phyloP scores from a whole-genome alignment of 2,797 vertebrate genomes.

The Fratercula arctica region DNA sequence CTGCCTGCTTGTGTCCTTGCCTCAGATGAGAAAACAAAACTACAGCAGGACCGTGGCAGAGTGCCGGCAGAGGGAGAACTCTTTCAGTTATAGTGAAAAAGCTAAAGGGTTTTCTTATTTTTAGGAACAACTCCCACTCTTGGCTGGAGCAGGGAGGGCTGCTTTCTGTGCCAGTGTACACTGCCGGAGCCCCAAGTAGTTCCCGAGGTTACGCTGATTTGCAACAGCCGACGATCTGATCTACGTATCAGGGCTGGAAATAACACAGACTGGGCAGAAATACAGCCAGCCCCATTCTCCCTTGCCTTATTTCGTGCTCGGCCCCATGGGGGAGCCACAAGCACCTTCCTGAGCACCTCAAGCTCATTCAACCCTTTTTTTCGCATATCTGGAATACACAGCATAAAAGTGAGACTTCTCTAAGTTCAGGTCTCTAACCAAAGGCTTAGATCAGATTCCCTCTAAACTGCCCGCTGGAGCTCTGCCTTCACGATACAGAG shows the following conservation, averaged over 20 bases:
- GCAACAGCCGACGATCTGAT: neutral
- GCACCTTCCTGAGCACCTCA: neutral
- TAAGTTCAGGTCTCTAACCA: neutral
- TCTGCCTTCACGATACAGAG: neutral
- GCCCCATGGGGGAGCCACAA: neutral
- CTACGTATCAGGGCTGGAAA: neutral
- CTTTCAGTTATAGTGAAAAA: neutral
- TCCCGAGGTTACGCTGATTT: neutral
- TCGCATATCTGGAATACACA: neutral
- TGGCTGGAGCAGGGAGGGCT: neutral
- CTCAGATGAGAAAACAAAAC: neutral
- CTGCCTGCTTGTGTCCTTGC: neutral
- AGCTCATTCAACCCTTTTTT: neutral
- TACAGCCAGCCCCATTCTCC: neutral
- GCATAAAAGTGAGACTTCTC: neutral
- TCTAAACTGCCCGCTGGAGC: neutral
- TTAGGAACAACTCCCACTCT: neutral
- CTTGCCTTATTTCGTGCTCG: neutral
- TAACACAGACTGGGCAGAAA: neutral
- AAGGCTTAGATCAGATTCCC: neutral
- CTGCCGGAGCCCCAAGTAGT: neutral
- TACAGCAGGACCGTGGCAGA: neutral
- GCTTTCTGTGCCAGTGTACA: neutral
- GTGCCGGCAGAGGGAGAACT: neutral
- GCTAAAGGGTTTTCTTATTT: neutral